Conservation (phyloP, 2,888 invertebrate species). For the Nasonovia ribisnigri region DNA sequence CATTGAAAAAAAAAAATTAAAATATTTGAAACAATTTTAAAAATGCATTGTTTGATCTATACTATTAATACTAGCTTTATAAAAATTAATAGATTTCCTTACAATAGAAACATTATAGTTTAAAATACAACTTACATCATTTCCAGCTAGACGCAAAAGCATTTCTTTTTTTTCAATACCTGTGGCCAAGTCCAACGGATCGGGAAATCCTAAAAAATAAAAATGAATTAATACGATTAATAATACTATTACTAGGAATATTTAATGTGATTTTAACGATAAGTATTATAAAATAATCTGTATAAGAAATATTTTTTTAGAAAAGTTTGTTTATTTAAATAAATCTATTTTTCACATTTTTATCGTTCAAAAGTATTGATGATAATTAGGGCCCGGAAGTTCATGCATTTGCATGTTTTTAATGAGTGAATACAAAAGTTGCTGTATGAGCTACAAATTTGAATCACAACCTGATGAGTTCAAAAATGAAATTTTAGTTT, state of each 20-base stretch:
- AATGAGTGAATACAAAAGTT: no score
- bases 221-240: background rate
- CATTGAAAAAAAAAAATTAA: background rate
- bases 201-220: conserved; percentile 75
- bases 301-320: background rate
- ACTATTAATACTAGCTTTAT: background rate
- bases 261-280: background rate
- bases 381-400: no score
- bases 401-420: no score
- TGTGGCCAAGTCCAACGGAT: conserved; percentile 92
- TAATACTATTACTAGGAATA: background rate
- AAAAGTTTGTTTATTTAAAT: background rate
- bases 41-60: background rate
- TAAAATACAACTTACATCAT: conserved; percentile 75
- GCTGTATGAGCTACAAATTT: no score
- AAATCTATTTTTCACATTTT: background rate
- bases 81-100: no score
- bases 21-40: background rate
- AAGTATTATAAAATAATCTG: background rate
- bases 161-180: conserved; percentile 93
- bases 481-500: no score
- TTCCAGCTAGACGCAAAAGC: conserved; percentile 86
- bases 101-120: no score
- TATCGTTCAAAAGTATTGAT: background rate
- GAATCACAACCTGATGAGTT: no score